Conservation (phyloP, 2,888 invertebrate species). For the Limnephilus rhombicus region DNA sequence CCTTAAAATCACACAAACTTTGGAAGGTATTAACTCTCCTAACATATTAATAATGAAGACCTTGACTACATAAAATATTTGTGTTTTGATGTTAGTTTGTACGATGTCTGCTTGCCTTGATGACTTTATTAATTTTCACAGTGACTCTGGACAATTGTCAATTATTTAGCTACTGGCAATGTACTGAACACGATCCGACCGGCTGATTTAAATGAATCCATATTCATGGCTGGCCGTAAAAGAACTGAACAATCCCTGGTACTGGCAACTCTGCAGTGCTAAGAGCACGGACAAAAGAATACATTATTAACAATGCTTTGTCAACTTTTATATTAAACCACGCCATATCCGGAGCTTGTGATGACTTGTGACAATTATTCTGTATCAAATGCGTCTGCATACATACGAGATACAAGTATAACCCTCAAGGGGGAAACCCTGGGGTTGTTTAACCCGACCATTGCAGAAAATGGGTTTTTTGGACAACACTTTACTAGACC, state of each 20-base stretch:
- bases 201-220: slow-evolving; percentile 9
- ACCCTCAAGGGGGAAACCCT: not conserved
- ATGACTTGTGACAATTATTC: slow-evolving; percentile 26
- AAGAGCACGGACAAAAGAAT: slow-evolving; percentile 53
- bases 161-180: not conserved
- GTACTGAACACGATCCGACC: not conserved
- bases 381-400: not conserved
- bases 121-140: not conserved
- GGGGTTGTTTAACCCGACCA: not conserved
- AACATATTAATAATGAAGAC: not conserved
- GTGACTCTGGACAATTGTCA: not conserved
- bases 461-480: not conserved
- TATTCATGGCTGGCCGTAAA: slow-evolving; percentile 6
- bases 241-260: not conserved
- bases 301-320: slow-evolving; percentile 56
- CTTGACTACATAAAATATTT: not conserved
- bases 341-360: slow-evolving; percentile 32
- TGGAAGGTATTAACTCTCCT: not conserved
- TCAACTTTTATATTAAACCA: slow-evolving; percentile 51
- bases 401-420: not conserved
- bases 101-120: not conserved
- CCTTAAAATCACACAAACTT: not conserved
- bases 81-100: not conserved
- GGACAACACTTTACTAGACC: not conserved
- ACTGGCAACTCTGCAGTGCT: slow-evolving; percentile 6